Percentiles rank a stretch among this genome's conserved stretches.
Evolutionary conservation across 2,797 vertebrate genomes (phyloP).

Genomic region (Gallinago solitaria): DNA sequence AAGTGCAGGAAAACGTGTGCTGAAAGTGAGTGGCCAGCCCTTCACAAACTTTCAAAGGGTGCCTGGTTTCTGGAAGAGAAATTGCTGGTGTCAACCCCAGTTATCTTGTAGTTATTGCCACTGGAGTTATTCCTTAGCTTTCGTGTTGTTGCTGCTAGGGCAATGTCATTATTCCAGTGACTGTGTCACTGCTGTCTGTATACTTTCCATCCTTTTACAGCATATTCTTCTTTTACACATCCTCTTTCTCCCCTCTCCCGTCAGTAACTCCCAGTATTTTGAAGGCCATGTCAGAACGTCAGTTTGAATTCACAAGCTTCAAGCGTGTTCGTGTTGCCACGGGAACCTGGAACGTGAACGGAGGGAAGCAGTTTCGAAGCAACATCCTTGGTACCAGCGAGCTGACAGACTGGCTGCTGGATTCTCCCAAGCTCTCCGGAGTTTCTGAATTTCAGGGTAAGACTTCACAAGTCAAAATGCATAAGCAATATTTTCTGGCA

Average conservation of each 20-base stretch:
- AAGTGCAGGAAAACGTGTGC: neutral
- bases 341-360: slow-evolving; percentile 84
- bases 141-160: neutral
- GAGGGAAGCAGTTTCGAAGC: slow-evolving; percentile 82
- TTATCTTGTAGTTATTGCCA: neutral
- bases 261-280: slow-evolving; percentile 80
- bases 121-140: neutral
- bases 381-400: slow-evolving; percentile 78
- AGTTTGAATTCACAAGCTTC: slow-evolving; percentile 80
- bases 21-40: neutral
- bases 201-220: neutral
- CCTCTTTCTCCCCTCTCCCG: neutral
- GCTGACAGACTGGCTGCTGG: slow-evolving; percentile 81
- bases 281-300: slow-evolving; percentile 81
- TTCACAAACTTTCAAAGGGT: neutral
- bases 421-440: slow-evolving; percentile 72
- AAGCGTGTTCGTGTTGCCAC: slow-evolving; percentile 75
- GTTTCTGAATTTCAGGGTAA: slow-evolving; percentile 75
- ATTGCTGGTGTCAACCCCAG: neutral
- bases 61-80: neutral
- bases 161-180: neutral
- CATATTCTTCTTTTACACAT: neutral
- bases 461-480: neutral
- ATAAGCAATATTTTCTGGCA: neutral
- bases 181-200: neutral